Base-by-base conservation (phyloP, 1,140 invertebrate genomes). In the Spodoptera litura region DNA sequence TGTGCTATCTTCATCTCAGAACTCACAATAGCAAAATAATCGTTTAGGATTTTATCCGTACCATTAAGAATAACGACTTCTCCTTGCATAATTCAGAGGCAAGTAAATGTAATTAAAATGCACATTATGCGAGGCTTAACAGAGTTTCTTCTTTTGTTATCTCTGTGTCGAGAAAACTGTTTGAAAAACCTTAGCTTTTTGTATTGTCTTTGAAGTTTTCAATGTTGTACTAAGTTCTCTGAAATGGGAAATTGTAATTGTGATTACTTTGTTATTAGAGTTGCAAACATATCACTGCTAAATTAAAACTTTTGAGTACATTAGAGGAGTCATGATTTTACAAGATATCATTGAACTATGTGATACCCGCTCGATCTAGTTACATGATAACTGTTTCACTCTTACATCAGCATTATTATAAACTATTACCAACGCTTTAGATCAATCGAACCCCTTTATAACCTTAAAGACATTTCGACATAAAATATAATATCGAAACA, bases 31-130 rank as follows among this genome's bases (percentile, higher is more conserved):
- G 81, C 74, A 81, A 83, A 83, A 84, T 83, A 80, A 84, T 85
- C 82, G 79, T 86, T 84, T 76, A 81, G 82, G 83, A 86, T 86
- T 86, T 85, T 84, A 90, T 87, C 87, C 77, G 59, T 27, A 59
- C 86, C 81, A 88, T 88, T 89, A 89, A 86, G 85, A 85, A 83
- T 84, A 82, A 83, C 82, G 86, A 86, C 83, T 86, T 75, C 82
- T 81, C 72, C 80, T 81, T 86, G 87, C 88, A 87, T 86, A 87
- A 84, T 91, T 87, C 82, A 85, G 74, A 81, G 77, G 62, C 81
- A 61, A 73, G 82, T 80, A 85, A 85, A 75, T 81, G 83, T 86
- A 89, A 89, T 91, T 89, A 91, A 90, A 90, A 89, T 87, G 88
- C 88, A 85, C 83, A 86, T 85, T 87, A 88, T 88, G 82, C 79